Evolutionary conservation across 2,888 invertebrate species (phyloP).

Genomic region (Meganola albula): DNA sequence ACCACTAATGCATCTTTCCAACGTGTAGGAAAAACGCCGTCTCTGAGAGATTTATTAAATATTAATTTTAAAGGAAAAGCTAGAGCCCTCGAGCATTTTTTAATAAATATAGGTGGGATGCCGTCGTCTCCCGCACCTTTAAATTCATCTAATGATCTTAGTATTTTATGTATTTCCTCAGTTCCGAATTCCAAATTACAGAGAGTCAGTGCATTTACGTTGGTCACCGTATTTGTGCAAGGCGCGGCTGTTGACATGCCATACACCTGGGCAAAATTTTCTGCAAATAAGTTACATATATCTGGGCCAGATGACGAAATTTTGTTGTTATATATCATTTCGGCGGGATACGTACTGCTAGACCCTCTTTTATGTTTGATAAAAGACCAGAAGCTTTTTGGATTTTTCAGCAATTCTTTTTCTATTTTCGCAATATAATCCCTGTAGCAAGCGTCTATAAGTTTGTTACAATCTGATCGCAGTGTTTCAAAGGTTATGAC

Average conservation of each 20-base stretch:
- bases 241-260: neutral
- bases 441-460: slow-evolving; percentile 1
- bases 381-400: slow-evolving; percentile 3
- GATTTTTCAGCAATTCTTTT: slow-evolving; percentile 1
- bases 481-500: slow-evolving; percentile 1
- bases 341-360: slow-evolving; percentile 1
- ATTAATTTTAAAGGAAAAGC: too few species aligned
- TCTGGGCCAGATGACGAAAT: neutral
- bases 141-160: neutral
- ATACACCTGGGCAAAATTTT: slow-evolving; percentile 4
- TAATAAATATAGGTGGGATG: too few species aligned
- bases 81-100: too few species aligned
- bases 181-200: neutral
- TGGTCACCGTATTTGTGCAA: neutral
- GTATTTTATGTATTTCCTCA: neutral
- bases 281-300: slow-evolving; percentile 4
- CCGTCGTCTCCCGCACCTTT: slow-evolving; percentile 1
- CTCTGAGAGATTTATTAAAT: too few species aligned
- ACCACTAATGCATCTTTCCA: too few species aligned
- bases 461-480: slow-evolving; percentile 1
- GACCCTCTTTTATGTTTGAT: slow-evolving; percentile 2
- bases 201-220: neutral
- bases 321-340: neutral
- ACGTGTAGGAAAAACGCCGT: too few species aligned
- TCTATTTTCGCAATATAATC: slow-evolving; percentile 1